phyloP scores from a whole-genome alignment of 2,113 vertebrate species.

The Rhea pennata region DNA sequence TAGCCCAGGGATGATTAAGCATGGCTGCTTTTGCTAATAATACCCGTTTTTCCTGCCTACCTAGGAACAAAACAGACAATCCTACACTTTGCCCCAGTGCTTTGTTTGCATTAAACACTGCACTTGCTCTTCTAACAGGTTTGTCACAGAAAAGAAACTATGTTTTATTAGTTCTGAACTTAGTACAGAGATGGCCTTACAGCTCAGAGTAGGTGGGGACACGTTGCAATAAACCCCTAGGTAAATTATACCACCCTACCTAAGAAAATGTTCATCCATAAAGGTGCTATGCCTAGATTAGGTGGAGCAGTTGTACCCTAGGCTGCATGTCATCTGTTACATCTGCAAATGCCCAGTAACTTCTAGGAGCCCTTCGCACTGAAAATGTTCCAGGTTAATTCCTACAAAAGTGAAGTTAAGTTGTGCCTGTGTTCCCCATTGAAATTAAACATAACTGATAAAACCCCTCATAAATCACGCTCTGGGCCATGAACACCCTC shows the following conservation, averaged over 20 bases:
- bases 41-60: constrained; percentile 21
- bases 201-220: constrained; percentile 1
- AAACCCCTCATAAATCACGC: not conserved
- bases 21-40: not conserved
- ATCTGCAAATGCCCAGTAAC: not conserved
- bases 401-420: not conserved
- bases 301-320: not conserved
- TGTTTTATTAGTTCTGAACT: constrained; percentile 52
- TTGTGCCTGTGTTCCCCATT: not conserved
- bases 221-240: not conserved
- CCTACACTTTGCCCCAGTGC: constrained; percentile 1
- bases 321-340: not conserved
- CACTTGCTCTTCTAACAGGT: constrained; percentile 15
- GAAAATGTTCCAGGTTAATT: not conserved
- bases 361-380: not conserved
- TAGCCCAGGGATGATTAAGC: not conserved
- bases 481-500: not conserved
- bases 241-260: constrained; percentile 5
- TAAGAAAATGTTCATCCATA: not conserved
- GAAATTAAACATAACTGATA: not conserved
- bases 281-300: not conserved
- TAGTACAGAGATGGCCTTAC: not conserved
- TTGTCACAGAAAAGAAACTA: constrained; percentile 41
- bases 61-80: not conserved
- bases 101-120: constrained; percentile 48